These are phyloP conservation scores for Pseudorasbora parva DNA, from an alignment of 2,113 vertebrate species.

Conservation along the genomic window DNA sequence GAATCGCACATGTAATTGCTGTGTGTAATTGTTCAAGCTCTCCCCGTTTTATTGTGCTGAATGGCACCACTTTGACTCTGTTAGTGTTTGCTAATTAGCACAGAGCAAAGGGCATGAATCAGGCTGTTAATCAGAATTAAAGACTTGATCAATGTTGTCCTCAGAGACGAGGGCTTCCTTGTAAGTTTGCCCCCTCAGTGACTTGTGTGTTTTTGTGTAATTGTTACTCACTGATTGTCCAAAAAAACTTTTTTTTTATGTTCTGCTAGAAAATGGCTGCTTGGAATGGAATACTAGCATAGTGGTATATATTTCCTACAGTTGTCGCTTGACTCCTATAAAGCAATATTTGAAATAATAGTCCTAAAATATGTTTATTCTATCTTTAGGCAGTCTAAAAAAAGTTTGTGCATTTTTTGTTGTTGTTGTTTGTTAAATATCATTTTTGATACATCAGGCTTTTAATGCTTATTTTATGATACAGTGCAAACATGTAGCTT, in stretches of 20 bases:
- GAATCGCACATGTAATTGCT: constrained; percentile 52
- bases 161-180: constrained; percentile 29
- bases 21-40: constrained; percentile 47
- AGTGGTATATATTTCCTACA: background rate
- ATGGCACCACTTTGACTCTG: constrained; percentile 43
- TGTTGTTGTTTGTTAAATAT: too few relatives aligned
- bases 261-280: constrained; percentile 26
- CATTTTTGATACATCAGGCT: too few relatives aligned
- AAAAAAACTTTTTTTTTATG: constrained; percentile 25
- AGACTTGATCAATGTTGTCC: constrained; percentile 49
- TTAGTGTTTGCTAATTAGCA: constrained; percentile 55
- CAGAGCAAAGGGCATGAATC: constrained; percentile 51
- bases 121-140: constrained; percentile 62
- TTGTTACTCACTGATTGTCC: constrained; percentile 17
- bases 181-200: constrained; percentile 1
- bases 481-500: too few relatives aligned
- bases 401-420: too few relatives aligned
- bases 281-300: background rate
- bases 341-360: too few relatives aligned
- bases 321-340: background rate
- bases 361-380: too few relatives aligned
- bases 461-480: too few relatives aligned
- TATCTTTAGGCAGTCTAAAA: too few relatives aligned
- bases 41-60: constrained; percentile 46
- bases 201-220: constrained; percentile 40